Evolutionary conservation across 2,113 vertebrate genomes (phyloP), one percentile per base, ranked within the genome.

Genomic region (Istiophorus platypterus): DNA sequence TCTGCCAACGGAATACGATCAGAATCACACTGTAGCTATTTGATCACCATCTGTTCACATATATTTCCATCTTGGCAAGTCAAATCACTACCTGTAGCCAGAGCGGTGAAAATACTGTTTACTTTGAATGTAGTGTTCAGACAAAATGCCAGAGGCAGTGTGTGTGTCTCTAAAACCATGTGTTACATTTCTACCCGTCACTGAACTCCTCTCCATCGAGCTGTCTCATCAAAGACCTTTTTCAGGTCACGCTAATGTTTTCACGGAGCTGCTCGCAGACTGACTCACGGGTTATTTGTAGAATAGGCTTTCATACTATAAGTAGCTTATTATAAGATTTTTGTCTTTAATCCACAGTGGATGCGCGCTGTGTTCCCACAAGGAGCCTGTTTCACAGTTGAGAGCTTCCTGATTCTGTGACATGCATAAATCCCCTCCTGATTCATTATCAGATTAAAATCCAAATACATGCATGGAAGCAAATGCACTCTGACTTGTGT

Each of bases 221-320:
- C 61, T 76, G 61, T 68, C 66, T 86, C 76, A 85, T 80, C 78
- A 41, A 81, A 84, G 77, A 82, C 41, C 49, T 54, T 77, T 75
- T 83, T 63, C 67, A 78, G 82, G 85, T 85, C 84, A 90, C 70
- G 2, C 72, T 84, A 76, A 87, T 86, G 80, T 87, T 91, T 88
- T 84, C 81, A 66, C 79, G 69, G 69, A 78, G 59, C 77, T 52
- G 78, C 78, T 78, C 57, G 12, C 78, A 67, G 39, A 71, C 78
- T 88, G 82, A 86, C 74, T 89, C 84, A 77, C 7, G 1, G 69
- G 67, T 72, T 85, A 89, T 84, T 88, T 86, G 88, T 62, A 79
- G 85, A 85, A 72, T 56, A 52, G 74, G 56, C 63, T 84, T 86
- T 86, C 54, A 77, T 72, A 76, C 68, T 39, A 76, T 59, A 72